Evolutionary conservation across 2,113 vertebrate species (phyloP).

Genomic region (Junco hyemalis): DNA sequence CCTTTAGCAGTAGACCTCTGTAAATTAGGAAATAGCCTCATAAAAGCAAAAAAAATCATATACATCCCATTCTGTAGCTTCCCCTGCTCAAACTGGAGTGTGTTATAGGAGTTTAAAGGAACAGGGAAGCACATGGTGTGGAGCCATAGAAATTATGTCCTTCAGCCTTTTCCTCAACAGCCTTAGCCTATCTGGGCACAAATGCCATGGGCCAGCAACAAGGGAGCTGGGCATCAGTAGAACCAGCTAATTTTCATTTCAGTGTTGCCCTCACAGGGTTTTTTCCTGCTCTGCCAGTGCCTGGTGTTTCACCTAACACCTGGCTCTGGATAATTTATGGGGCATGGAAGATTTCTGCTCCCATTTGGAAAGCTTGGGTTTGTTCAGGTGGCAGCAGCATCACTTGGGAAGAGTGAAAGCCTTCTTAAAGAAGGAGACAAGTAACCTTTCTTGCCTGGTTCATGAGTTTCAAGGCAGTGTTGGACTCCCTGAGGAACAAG

Average conservation of each 20-base stretch:
- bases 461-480: accelerated
- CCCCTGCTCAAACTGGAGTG: neutral
- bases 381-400: neutral
- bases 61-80: neutral
- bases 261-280: neutral
- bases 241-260: neutral
- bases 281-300: neutral
- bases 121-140: neutral
- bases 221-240: neutral
- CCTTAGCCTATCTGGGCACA: neutral
- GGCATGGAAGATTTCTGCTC: neutral
- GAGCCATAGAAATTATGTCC: neutral
- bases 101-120: neutral
- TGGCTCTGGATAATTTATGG: neutral
- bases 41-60: neutral
- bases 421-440: neutral
- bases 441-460: neutral
- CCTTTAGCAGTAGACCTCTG: neutral
- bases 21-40: neutral
- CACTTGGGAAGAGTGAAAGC: neutral
- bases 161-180: neutral
- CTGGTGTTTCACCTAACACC: neutral
- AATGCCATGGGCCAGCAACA: neutral
- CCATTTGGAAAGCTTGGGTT: neutral
- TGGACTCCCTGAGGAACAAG: neutral